Conservation (phyloP, 2,113 vertebrate species). For the Corapipo altera region DNA sequence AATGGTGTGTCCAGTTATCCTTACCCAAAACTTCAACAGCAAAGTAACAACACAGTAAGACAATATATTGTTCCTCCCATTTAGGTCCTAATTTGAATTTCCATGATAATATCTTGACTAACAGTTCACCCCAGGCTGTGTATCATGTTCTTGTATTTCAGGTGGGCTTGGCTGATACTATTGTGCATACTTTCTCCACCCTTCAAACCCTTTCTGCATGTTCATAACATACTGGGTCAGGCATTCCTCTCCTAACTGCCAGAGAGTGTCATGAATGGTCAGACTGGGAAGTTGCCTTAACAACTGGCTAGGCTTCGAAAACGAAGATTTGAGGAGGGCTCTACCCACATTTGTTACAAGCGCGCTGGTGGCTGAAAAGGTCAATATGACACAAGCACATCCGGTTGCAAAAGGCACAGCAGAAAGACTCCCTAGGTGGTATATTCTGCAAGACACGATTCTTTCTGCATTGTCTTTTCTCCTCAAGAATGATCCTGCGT, state of each 20-base stretch:
- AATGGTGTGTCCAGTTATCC: background rate
- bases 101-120: background rate
- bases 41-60: background rate
- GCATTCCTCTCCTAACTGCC: accelerated
- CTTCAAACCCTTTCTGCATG: background rate
- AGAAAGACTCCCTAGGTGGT: no score
- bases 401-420: no score
- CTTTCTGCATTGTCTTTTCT: no score
- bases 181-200: background rate
- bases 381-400: no score
- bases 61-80: background rate
- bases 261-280: background rate
- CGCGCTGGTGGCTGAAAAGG: no score
- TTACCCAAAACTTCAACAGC: background rate
- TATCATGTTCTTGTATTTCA: background rate
- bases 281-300: background rate
- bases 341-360: no score
- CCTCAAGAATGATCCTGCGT: no score
- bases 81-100: background rate
- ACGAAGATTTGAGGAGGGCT: no score
- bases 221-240: accelerated
- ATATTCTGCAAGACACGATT: no score
- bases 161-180: background rate
- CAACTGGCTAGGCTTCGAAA: background rate
- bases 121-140: background rate